Percentiles rank a stretch among this genome's conserved stretches.
Evolutionary conservation across 2,113 vertebrate genomes (phyloP).

Genomic region (Halcyon malimbica): DNA sequence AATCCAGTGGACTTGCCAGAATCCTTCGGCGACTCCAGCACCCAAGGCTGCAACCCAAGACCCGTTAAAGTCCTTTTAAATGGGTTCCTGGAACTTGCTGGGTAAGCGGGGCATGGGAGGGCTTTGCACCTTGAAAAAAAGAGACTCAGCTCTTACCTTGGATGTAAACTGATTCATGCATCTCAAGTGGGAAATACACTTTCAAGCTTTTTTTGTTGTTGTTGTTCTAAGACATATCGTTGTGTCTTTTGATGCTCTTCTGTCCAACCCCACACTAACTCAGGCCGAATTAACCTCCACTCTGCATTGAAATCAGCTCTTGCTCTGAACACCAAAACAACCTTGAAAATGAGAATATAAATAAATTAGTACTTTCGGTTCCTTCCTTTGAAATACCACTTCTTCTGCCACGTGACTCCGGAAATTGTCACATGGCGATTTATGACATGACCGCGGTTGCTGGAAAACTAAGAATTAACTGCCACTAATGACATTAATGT

Average conservation of each 20-base stretch:
- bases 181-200: neutral
- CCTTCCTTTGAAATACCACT: neutral
- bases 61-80: neutral
- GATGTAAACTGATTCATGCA: neutral
- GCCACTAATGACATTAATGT: slow-evolving; percentile 25
- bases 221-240: neutral
- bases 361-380: slow-evolving; percentile 4
- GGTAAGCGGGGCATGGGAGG: neutral
- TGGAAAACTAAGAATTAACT: slow-evolving; percentile 41
- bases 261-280: neutral
- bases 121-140: neutral
- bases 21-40: neutral
- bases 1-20: neutral
- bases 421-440: neutral
- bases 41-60: neutral
- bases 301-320: neutral
- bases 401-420: neutral
- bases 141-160: fast-evolving
- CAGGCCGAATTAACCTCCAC: neutral
- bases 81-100: neutral
- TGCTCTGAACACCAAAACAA: neutral
- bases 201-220: neutral
- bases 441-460: neutral
- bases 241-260: neutral
- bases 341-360: neutral